phyloP scores from a whole-genome alignment of 2,888 invertebrate genomes.

The Sinopyrophorus schimmeli region DNA sequence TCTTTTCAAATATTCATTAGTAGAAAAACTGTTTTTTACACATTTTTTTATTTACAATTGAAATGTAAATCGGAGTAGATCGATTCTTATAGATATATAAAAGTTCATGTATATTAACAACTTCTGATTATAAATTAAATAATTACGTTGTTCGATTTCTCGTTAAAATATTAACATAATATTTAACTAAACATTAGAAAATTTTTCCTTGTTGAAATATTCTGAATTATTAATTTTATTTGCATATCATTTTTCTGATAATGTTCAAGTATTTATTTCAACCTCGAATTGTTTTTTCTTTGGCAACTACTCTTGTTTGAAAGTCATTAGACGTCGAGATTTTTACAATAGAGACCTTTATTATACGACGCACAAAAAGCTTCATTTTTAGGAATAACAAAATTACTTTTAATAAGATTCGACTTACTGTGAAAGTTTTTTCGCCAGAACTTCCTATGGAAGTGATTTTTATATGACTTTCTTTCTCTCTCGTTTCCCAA shows the following conservation, averaged over 20 bases:
- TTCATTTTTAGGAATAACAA: background rate
- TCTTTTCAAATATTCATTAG: constrained; percentile 3
- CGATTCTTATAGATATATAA: no score
- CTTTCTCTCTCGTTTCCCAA: constrained; percentile 47
- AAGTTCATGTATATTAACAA: no score
- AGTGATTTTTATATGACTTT: constrained; percentile 42
- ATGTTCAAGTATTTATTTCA: constrained; percentile 26
- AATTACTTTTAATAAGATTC: background rate
- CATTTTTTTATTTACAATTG: background rate
- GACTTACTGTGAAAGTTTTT: constrained; percentile 54
- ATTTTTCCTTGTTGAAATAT: constrained; percentile 28
- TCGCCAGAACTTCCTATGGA: constrained; percentile 51
- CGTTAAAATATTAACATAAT: no score
- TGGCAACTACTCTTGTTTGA: constrained; percentile 21
- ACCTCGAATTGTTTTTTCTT: constrained; percentile 25
- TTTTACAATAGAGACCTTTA: constrained; percentile 10
- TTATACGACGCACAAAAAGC: constrained; percentile 1
- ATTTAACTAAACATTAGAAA: constrained; percentile 16
- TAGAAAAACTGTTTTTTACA: background rate
- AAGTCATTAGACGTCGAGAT: constrained; percentile 25
- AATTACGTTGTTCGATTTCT: no score
- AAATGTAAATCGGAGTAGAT: no score
- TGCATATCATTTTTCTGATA: constrained; percentile 27
- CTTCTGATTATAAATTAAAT: no score
- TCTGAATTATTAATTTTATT: constrained; percentile 32